Percentiles rank a stretch among this genome's conserved stretches.
Evolutionary conservation across 2,888 invertebrate species (phyloP).

Genomic region (Hirudinaria manillensis): DNA sequence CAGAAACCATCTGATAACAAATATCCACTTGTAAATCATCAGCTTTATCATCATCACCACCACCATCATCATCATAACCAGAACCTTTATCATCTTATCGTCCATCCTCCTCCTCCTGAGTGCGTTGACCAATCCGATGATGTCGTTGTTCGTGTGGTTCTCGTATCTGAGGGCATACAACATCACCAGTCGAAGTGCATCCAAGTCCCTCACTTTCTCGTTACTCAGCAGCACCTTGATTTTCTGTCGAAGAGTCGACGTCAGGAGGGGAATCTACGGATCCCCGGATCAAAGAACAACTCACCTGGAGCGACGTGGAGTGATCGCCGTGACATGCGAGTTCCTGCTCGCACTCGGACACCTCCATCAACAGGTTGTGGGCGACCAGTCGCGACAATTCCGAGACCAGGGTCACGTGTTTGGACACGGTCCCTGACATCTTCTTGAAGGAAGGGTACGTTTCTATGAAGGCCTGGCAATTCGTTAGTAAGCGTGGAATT

Average conservation of each 20-base stretch:
- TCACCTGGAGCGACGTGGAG: slow-evolving; percentile 60
- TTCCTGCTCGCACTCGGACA: slow-evolving; percentile 58
- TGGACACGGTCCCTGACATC: slow-evolving; percentile 73
- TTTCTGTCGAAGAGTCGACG: slow-evolving; percentile 57
- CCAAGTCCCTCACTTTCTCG: slow-evolving; percentile 68
- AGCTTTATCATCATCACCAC: neutral
- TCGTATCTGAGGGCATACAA: slow-evolving; percentile 90
- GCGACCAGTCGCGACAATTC: slow-evolving; percentile 81
- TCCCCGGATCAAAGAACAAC: no score
- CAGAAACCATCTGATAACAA: slow-evolving; percentile 59
- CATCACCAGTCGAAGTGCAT: slow-evolving; percentile 80
- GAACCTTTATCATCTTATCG: slow-evolving; percentile 25
- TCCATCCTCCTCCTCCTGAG: slow-evolving; percentile 23
- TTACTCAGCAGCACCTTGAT: slow-evolving; percentile 72
- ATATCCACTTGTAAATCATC: neutral
- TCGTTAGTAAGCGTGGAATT: neutral
- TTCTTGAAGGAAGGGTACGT: slow-evolving; percentile 92
- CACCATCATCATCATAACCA: slow-evolving; percentile 5
- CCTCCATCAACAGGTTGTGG: slow-evolving; percentile 68
- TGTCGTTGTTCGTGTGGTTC: slow-evolving; percentile 73
- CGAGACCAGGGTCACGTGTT: slow-evolving; percentile 92
- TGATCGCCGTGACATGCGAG: slow-evolving; percentile 67
- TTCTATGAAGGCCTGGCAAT: slow-evolving; percentile 73
- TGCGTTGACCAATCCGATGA: slow-evolving; percentile 48
- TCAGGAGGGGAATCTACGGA: neutral